Evolutionary conservation across 2,113 vertebrate genomes (phyloP).

Genomic region (Felis chaus): DNA sequence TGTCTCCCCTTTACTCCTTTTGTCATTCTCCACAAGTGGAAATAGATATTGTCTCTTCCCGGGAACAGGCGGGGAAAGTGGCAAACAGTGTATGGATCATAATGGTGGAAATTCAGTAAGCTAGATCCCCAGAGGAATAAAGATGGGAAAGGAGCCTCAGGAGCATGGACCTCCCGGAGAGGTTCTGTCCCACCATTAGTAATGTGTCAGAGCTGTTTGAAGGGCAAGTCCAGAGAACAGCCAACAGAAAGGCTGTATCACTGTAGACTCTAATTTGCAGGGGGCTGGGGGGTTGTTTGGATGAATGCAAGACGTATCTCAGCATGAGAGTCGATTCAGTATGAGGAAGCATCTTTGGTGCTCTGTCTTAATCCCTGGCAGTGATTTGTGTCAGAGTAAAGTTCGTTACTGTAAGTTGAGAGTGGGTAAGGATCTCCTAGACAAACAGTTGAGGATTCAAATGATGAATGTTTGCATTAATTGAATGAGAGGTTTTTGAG

Average conservation of each 20-base stretch:
- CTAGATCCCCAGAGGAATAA: neutral
- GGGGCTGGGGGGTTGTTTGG: neutral
- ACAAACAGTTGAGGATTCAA: neutral
- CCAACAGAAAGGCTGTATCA: neutral
- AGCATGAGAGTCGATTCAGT: neutral
- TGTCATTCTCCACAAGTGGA: neutral
- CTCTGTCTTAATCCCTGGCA: neutral
- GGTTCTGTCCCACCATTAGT: neutral
- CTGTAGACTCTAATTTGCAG: neutral
- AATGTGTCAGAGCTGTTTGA: neutral
- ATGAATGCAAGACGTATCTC: neutral
- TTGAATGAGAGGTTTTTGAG: neutral
- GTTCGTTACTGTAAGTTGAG: neutral
- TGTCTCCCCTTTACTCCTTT: neutral
- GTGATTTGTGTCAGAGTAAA: neutral
- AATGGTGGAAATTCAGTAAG: neutral
- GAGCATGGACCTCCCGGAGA: neutral
- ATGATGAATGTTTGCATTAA: neutral
- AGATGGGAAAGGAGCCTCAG: neutral
- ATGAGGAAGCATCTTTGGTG: neutral
- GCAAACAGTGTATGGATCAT: neutral
- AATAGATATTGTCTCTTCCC: neutral
- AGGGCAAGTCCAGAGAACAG: neutral
- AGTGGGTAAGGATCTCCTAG: neutral
- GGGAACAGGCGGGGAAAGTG: neutral